Evolutionary conservation across 2,888 invertebrate genomes (phyloP), one percentile per base, ranked within the genome.

Genomic region (Minunthozetes semirufus): DNA sequence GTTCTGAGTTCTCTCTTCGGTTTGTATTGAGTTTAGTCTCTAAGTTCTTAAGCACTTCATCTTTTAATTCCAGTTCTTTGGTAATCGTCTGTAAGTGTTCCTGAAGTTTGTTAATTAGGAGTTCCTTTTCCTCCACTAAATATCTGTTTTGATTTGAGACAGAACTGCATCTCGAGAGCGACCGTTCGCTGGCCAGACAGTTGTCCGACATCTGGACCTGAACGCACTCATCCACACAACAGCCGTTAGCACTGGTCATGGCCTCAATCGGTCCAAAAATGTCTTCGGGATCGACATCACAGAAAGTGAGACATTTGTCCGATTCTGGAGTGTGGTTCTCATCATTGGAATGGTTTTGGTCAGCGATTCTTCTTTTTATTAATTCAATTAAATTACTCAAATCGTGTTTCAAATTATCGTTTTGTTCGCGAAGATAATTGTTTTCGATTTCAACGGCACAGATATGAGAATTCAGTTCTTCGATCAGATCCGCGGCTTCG

Each of bases 281-380:
- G 72, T 78, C 77, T 61, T 78, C 78, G 19, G 78, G 78, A 53
- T 77, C 76, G 68, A 78, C 77, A 73, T 78, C 78, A 76, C 78
- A 78, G 75, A 78, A 78, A 70, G 78, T 78, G 1, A 78, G 76
- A 75, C 78, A 77, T 33, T 75, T 72, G 0, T 50, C 48, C 0
- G 71, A 71, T 8, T 38, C 63, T 33, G 63, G n/a, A 6, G 5
- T 66, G 3, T 48, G 15, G n/a, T 48, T 70, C 2, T 19, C 33
- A 68, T 68, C 68, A 42, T 42, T 42, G 48, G 46, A 17, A 13
- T 48, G 25, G 48, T 70, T 42, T 27, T 70, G 70, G 22, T 70
- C 48, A 48, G 13, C 70, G 17, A 70, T 70, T 46, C 70, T 42
- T 46, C 48, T 17, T 48, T 48, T 70, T 22, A 77, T 77, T 48